Percentiles rank a stretch among this genome's conserved stretches.
These are phyloP conservation scores for Lasioglossum malachurum DNA, from an alignment of 2,888 invertebrate genomes.

Conservation along the genomic window DNA sequence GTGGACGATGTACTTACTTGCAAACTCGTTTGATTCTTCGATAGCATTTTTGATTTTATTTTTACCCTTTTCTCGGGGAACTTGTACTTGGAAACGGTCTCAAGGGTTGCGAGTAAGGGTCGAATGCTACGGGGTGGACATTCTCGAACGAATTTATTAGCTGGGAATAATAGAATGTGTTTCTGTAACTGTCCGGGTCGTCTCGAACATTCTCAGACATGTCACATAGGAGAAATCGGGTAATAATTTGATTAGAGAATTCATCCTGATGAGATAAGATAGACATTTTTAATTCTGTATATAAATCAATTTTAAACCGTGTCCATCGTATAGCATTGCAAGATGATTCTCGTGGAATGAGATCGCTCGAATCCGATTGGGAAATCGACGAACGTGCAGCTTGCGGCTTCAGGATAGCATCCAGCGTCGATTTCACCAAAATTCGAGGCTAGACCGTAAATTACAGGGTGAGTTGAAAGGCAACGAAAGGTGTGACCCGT, in stretches of 20 bases:
- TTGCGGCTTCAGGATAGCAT: background rate
- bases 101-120: background rate
- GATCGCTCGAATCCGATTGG: background rate
- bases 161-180: background rate
- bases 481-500: conserved; percentile 71
- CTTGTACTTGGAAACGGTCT: background rate
- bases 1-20: background rate
- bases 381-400: conserved; percentile 8
- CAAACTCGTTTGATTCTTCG: conserved; percentile 11
- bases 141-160: conserved; percentile 7
- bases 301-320: background rate
- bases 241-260: too few species aligned
- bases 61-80: conserved; percentile 31
- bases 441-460: conserved; percentile 57
- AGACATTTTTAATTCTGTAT: background rate
- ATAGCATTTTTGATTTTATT: background rate
- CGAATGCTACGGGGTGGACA: background rate
- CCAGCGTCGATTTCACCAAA: conserved; percentile 16
- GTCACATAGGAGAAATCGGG: background rate
- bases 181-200: background rate
- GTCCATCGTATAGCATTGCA: too few species aligned
- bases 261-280: background rate
- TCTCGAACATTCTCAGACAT: background rate
- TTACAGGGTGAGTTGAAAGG: conserved; percentile 63
- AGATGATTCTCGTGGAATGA: background rate